Conservation (phyloP, 2,113 vertebrate species). For the Urocolius indicus region DNA sequence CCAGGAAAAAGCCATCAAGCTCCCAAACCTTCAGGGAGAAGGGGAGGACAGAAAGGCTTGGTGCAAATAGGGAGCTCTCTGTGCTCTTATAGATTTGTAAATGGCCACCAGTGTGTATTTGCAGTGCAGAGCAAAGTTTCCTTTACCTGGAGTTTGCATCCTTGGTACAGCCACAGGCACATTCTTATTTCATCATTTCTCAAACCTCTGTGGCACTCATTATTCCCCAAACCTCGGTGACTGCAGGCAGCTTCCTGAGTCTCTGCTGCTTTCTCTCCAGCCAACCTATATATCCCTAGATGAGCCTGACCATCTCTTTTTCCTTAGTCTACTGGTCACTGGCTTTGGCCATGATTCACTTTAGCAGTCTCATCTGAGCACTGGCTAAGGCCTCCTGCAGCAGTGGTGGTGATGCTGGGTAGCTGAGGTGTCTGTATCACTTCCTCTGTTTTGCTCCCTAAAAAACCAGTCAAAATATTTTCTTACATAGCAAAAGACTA, state of each 20-base stretch:
- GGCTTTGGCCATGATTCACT: neutral
- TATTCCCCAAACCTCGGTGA: rapidly evolving
- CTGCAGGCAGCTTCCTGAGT: neutral
- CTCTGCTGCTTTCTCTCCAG: neutral
- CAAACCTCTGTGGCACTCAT: neutral
- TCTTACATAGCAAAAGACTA: neutral
- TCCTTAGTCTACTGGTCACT: neutral
- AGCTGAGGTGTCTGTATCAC: neutral
- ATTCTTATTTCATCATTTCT: neutral
- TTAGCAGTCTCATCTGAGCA: neutral
- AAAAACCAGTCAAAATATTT: neutral
- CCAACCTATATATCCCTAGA: rapidly evolving
- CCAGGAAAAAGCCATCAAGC: neutral
- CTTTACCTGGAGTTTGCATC: neutral
- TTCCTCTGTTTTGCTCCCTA: neutral
- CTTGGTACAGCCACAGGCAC: neutral
- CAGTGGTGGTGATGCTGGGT: neutral
- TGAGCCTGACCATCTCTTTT: neutral
- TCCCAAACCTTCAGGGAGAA: neutral
- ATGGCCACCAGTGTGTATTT: rapidly evolving
- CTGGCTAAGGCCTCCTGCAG: neutral
- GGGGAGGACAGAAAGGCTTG: neutral
- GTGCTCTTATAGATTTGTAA: neutral
- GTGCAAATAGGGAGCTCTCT: neutral
- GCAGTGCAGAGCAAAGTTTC: neutral